phyloP scores from a whole-genome alignment of 2,888 invertebrate genomes.

The Campoletis raptor region DNA sequence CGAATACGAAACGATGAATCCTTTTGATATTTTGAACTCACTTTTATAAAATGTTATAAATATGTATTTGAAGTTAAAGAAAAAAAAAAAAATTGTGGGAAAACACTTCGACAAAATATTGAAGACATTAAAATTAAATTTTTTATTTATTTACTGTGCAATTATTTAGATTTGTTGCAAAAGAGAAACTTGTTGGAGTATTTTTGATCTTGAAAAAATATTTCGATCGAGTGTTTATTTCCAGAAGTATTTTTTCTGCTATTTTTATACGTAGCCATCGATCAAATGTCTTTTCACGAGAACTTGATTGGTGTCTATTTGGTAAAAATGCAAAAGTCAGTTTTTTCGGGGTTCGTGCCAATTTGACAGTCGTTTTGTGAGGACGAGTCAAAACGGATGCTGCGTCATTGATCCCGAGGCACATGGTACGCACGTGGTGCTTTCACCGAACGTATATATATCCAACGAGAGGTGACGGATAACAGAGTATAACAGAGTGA shows the following conservation, averaged over 20 bases:
- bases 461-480: slow-evolving; percentile 63
- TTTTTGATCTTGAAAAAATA: background rate
- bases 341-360: slow-evolving; percentile 32
- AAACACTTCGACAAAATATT: too few relatives aligned
- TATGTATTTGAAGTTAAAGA: too few relatives aligned
- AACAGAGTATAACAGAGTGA: slow-evolving; percentile 37
- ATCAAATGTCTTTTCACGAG: background rate
- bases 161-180: background rate
- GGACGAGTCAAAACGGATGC: slow-evolving; percentile 49
- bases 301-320: slow-evolving; percentile 1
- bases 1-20: background rate
- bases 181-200: background rate
- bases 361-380: slow-evolving; percentile 30
- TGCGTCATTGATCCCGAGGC: slow-evolving; percentile 68
- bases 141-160: background rate
- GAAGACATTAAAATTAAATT: background rate
- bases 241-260: background rate
- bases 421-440: slow-evolving; percentile 76
- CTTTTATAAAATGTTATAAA: too few relatives aligned
- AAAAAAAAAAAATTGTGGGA: too few relatives aligned
- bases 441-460: slow-evolving; percentile 50
- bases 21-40: too few relatives aligned
- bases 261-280: background rate
- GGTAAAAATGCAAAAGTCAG: slow-evolving; percentile 30
- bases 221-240: background rate